Evolutionary conservation across 2,888 invertebrate species (phyloP).

Genomic region (Drosophila barbarae): DNA sequence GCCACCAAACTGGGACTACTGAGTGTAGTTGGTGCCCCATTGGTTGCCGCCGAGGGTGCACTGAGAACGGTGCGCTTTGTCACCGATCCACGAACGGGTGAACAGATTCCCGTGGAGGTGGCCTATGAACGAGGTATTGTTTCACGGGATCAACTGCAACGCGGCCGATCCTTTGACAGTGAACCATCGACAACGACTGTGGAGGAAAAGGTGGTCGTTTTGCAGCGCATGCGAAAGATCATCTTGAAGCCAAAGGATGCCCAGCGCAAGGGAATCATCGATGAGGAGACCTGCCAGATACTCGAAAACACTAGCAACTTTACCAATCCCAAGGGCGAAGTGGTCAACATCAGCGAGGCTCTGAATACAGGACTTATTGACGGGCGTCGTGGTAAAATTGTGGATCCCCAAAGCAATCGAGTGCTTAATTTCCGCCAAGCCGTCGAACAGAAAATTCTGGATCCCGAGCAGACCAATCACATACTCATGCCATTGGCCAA

Average conservation of each 20-base stretch:
- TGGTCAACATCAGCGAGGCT: conserved; percentile 87
- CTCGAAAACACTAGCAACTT: conserved; percentile 83
- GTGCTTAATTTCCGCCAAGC: conserved; percentile 91
- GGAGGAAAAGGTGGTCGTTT: conserved; percentile 85
- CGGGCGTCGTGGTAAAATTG: conserved; percentile 87
- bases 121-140: conserved; percentile 89
- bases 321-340: conserved; percentile 82
- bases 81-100: conserved; percentile 89
- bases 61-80: conserved; percentile 86
- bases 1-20: conserved; percentile 90
- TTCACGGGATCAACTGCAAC: conserved; percentile 76
- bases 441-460: conserved; percentile 89
- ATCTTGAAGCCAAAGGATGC: conserved; percentile 89
- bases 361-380: conserved; percentile 86
- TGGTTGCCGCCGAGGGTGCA: conserved; percentile 86
- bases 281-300: conserved; percentile 86
- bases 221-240: conserved; percentile 89
- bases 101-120: conserved; percentile 88
- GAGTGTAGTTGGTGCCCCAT: conserved; percentile 87
- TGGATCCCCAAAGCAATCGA: conserved; percentile 91
- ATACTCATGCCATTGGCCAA: conserved; percentile 89
- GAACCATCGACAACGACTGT: conserved; percentile 81
- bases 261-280: conserved; percentile 88
- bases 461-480: conserved; percentile 87
- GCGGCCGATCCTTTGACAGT: conserved; percentile 70